Evolutionary conservation across 2,113 vertebrate species (phyloP).

Genomic region (Phocoena sinus): DNA sequence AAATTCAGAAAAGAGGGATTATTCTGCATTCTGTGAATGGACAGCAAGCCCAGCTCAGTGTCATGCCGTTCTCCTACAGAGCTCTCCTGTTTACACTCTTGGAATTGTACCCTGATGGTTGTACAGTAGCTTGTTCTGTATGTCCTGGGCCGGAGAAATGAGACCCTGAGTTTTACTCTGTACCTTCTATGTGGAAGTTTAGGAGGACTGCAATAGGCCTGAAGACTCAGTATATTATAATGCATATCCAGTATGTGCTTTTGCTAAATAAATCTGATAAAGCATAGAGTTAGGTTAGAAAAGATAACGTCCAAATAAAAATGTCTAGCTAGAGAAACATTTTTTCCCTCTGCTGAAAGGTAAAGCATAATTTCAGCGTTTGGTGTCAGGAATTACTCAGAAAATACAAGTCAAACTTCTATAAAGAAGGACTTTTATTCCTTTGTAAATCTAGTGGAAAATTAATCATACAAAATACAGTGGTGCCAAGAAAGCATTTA

Average conservation of each 20-base stretch:
- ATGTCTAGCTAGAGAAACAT: not conserved
- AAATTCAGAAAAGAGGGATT: not conserved
- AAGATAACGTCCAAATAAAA: not conserved
- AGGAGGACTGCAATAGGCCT: not conserved
- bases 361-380: conserved; percentile 14
- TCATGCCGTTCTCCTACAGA: not conserved
- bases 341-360: not conserved
- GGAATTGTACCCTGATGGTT: not conserved
- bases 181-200: not conserved
- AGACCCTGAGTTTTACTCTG: not conserved
- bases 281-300: not conserved
- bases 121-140: not conserved
- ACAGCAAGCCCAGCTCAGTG: not conserved
- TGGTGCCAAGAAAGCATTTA: conserved; percentile 42
- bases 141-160: not conserved
- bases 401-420: conserved; percentile 31
- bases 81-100: fast-evolving
- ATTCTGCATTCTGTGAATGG: not conserved
- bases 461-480: conserved; percentile 46
- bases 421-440: conserved; percentile 36
- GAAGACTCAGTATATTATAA: not conserved
- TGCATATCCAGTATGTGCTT: not conserved
- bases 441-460: conserved; percentile 57
- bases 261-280: not conserved
- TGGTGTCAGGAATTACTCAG: conserved; percentile 31